A percentile compares a stretch with the other conserved stretches of the same genome.
phyloP scores from a whole-genome alignment of 2,113 vertebrate genomes.

The Amblyopsis rosae region DNA sequence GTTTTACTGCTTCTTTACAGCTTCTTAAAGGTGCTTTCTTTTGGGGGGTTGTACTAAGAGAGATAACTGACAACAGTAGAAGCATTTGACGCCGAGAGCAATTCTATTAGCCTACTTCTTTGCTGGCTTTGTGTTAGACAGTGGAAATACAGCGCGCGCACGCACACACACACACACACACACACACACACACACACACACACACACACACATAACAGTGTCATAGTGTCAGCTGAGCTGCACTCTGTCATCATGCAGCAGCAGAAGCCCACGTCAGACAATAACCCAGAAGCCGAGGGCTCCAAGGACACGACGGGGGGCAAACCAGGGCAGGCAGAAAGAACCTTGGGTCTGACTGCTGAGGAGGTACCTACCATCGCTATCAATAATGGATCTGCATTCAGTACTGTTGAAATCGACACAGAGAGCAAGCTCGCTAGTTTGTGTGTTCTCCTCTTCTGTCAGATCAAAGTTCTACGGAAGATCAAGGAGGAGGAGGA shows the following conservation, averaged over 20 bases:
- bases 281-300: constrained; percentile 76
- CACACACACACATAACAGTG: background rate
- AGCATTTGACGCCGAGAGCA: constrained; percentile 5
- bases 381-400: background rate
- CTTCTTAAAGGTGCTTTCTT: constrained; percentile 15
- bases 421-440: background rate
- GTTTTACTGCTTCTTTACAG: constrained; percentile 14
- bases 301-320: constrained; percentile 76
- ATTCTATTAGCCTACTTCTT: background rate
- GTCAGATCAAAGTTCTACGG: constrained; percentile 87
- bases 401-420: background rate
- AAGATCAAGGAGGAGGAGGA: constrained; percentile 90
- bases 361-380: constrained; percentile 82
- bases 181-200: background rate
- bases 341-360: constrained; percentile 83
- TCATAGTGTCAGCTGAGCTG: background rate
- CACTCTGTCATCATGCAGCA: constrained; percentile 58
- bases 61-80: background rate
- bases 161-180: too few species aligned
- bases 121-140: constrained; percentile 4
- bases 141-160: background rate
- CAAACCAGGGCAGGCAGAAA: constrained; percentile 75
- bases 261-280: constrained; percentile 79
- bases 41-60: background rate
- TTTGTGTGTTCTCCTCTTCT: constrained; percentile 1